Evolutionary conservation across 2,888 invertebrate species (phyloP).

Genomic region (Chouioia cunea): DNA sequence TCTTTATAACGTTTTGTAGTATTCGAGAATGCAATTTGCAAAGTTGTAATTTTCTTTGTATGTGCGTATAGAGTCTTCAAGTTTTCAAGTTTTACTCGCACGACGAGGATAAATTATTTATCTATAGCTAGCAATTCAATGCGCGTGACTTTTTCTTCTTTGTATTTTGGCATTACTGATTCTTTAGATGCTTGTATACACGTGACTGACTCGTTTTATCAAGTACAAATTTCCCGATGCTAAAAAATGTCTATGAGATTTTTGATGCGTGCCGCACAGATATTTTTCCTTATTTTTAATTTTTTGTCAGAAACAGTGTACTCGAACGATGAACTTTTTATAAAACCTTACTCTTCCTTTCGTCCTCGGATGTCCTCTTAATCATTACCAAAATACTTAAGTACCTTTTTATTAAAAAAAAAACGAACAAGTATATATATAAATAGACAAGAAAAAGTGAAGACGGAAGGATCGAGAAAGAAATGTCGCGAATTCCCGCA

Average conservation of each 20-base stretch:
- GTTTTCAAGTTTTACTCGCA: too few species aligned
- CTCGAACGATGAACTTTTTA: slow-evolving; percentile 9
- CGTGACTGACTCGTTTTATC: slow-evolving; percentile 27
- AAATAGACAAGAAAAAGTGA: background rate
- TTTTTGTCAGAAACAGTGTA: slow-evolving; percentile 21
- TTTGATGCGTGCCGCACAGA: background rate
- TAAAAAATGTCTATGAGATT: slow-evolving; percentile 11
- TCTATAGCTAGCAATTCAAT: too few species aligned
- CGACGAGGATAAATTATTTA: too few species aligned
- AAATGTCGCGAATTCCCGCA: slow-evolving; percentile 37
- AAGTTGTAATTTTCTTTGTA: too few species aligned
- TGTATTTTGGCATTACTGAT: background rate
- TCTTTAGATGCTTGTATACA: slow-evolving; percentile 38
- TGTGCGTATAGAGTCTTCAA: too few species aligned
- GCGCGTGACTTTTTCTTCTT: too few species aligned
- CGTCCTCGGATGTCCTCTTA: slow-evolving; percentile 13
- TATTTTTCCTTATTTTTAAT: background rate
- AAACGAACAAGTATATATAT: background rate
- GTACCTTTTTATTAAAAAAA: slow-evolving; percentile 2
- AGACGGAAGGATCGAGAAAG: background rate
- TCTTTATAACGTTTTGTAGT: too few species aligned
- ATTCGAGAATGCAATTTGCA: too few species aligned
- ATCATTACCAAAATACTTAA: slow-evolving; percentile 1
- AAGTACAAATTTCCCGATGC: slow-evolving; percentile 2
- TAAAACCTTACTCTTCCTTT: background rate